Evolutionary conservation across 2,888 invertebrate species (phyloP).

Genomic region (Heteropelma amictum): DNA sequence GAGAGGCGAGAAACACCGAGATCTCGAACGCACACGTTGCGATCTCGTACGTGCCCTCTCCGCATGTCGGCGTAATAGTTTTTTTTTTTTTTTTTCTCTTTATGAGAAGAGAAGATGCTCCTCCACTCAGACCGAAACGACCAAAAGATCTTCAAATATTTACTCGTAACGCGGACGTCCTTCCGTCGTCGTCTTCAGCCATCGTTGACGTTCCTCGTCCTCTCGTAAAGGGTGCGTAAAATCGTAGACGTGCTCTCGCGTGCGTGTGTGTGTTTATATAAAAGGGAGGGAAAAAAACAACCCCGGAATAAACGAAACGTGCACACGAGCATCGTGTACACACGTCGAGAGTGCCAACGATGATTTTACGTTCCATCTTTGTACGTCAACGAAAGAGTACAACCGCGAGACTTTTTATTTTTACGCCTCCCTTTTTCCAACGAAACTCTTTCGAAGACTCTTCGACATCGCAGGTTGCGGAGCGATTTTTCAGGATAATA

Average conservation of each 20-base stretch:
- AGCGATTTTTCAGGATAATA: too few relatives aligned
- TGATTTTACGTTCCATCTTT: background rate
- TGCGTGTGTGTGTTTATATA: background rate
- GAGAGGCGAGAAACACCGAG: constrained; percentile 13
- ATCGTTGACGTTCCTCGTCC: constrained; percentile 23
- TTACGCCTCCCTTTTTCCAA: too few relatives aligned
- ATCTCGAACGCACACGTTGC: constrained; percentile 67
- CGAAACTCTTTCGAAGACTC: too few relatives aligned
- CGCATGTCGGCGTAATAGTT: too few relatives aligned
- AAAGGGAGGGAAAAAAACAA: background rate
- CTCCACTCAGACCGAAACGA: constrained; percentile 63
- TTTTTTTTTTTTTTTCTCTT: too few relatives aligned
- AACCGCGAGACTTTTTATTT: too few relatives aligned
- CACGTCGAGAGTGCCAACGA: constrained; percentile 14
- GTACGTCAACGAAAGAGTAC: background rate
- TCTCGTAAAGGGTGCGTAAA: constrained; percentile 1
- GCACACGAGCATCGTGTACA: background rate
- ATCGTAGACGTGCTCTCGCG: constrained; percentile 47
- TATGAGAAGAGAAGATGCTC: constrained; percentile 68
- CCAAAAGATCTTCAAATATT: constrained; percentile 73
- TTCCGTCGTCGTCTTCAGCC: constrained; percentile 66
- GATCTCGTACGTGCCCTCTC: constrained; percentile 43
- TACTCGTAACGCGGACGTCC: constrained; percentile 72
- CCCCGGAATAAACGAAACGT: constrained; percentile 32
- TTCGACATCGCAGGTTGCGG: too few relatives aligned